A percentile compares a stretch with the other conserved stretches of the same genome.
Evolutionary conservation across 1,140 invertebrate genomes (phyloP).

Genomic region (Schlechtendalia chinensis): DNA sequence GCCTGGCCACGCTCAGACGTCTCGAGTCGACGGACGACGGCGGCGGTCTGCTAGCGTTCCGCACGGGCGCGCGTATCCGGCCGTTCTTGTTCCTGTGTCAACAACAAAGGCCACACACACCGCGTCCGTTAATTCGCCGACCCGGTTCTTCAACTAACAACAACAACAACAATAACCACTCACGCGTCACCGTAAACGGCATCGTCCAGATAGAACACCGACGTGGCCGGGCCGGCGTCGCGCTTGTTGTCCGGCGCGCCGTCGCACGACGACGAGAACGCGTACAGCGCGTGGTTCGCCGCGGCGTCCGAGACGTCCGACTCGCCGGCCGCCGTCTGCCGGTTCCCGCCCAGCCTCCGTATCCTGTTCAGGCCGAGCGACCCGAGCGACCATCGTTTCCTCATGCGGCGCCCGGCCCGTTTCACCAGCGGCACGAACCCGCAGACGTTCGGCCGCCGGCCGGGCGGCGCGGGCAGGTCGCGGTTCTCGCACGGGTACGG

Average conservation of each 20-base stretch:
- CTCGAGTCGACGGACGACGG: conserved; percentile 50
- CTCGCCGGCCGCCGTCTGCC: background rate
- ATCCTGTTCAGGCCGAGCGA: conserved; percentile 52
- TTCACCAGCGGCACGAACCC: conserved; percentile 52
- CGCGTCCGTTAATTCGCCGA: no score
- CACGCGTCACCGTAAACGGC: conserved; percentile 10
- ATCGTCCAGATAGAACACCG: conserved; percentile 3
- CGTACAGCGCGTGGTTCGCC: no score
- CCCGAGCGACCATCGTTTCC: conserved; percentile 53
- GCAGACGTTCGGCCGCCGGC: conserved; percentile 51
- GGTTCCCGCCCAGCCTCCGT: conserved; percentile 51
- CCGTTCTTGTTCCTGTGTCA: background rate
- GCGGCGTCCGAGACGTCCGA: no score
- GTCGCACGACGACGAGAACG: no score
- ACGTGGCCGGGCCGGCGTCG: background rate
- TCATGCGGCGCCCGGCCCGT: conserved; percentile 53
- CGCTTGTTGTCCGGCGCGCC: conserved; percentile 7
- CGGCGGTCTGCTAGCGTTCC: conserved; percentile 3
- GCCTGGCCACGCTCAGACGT: conserved; percentile 51
- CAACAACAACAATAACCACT: background rate
- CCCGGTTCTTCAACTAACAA: no score
- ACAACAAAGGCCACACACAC: no score
- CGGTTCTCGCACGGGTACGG: conserved; percentile 37
- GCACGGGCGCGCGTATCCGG: background rate
- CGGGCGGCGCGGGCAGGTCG: conserved; percentile 8